These are phyloP conservation scores for Gerris buenoi DNA, from an alignment of 1,140 invertebrate species.

Conservation along the genomic window DNA sequence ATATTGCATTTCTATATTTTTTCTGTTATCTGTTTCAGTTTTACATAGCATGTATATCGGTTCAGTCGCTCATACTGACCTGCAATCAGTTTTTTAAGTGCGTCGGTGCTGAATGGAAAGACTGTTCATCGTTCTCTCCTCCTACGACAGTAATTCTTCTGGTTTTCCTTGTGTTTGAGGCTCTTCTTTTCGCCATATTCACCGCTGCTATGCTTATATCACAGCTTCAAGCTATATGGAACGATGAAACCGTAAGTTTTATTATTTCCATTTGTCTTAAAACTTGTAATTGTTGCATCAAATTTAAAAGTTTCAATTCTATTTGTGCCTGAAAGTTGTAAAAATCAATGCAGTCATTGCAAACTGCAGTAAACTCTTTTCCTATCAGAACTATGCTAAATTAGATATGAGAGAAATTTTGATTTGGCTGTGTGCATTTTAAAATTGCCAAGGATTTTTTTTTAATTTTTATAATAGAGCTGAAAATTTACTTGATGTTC, in stretches of 20 bases:
- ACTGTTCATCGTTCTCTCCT: slow-evolving; percentile 81
- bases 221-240: slow-evolving; percentile 86
- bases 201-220: slow-evolving; percentile 95
- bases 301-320: not conserved
- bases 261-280: not conserved
- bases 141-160: slow-evolving; percentile 89
- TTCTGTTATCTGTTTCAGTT: slow-evolving; percentile 59
- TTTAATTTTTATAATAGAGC: too few relatives aligned
- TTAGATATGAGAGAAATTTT: too few relatives aligned
- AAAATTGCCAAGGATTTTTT: too few relatives aligned
- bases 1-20: too few relatives aligned
- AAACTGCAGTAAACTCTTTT: too few relatives aligned
- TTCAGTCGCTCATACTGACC: slow-evolving; percentile 82
- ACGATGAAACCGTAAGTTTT: slow-evolving; percentile 82
- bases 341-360: too few relatives aligned
- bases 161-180: slow-evolving; percentile 91
- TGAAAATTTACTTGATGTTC: too few relatives aligned
- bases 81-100: slow-evolving; percentile 90
- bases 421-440: too few relatives aligned
- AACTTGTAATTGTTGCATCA: not conserved
- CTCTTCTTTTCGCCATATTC: slow-evolving; percentile 93
- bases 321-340: too few relatives aligned
- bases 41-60: slow-evolving; percentile 90
- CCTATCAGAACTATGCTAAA: too few relatives aligned
- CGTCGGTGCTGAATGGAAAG: slow-evolving; percentile 85